Base-by-base conservation (phyloP, 2,113 vertebrate species). In the Tretioscincus oriximinensis region DNA sequence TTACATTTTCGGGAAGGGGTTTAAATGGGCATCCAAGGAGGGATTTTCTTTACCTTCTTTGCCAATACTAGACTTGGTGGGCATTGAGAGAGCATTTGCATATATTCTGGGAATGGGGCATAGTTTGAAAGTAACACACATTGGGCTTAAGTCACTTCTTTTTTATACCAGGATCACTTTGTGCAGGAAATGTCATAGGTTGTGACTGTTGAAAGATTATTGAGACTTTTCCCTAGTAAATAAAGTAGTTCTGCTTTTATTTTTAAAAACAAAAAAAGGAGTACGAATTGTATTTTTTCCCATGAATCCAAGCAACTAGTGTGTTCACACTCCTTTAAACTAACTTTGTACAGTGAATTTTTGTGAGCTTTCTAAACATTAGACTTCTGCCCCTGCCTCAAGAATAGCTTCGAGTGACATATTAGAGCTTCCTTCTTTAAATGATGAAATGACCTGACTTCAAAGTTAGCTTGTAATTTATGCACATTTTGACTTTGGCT, bases 401-500 rank as follows among this genome's bases (percentile, higher is more conserved):
- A 82, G 60, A 87, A 86, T 81, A 11, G 76, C 82, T 84, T 88
- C 72, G 70, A 86, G 84, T 81, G 73, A 79, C 63, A 68, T 35
- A 68, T 90, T 76, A 75, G 76, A 91, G 86, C 26, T 10, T 80
- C 35, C 60, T 58, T 77, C 64, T 82, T 86, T 86, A 89, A 85
- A 76, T 51, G 49, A 51, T 75, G 71, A 84, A 87, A 84, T 66
- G 79, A 83, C 29, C 24, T 22, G 12, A 31, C 87, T 90, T 91
- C 88, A 88, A 88, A 90, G 83, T 83, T 82, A 70, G 3, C 65
- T 71, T 45, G 82, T 58, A 88, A 91, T 88, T 87, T 91, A 89
- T 84, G 76, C 85, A 87, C 28, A 70, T 70, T 58, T 5, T 29
- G 76, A 79, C 87, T 76, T 70, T 65, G 84, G 79, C 87, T 86